A percentile compares a stretch with the other conserved stretches of the same genome.
Evolutionary conservation across 2,888 invertebrate species (phyloP).

Genomic region (Imbricaverruca yamaguchii): DNA sequence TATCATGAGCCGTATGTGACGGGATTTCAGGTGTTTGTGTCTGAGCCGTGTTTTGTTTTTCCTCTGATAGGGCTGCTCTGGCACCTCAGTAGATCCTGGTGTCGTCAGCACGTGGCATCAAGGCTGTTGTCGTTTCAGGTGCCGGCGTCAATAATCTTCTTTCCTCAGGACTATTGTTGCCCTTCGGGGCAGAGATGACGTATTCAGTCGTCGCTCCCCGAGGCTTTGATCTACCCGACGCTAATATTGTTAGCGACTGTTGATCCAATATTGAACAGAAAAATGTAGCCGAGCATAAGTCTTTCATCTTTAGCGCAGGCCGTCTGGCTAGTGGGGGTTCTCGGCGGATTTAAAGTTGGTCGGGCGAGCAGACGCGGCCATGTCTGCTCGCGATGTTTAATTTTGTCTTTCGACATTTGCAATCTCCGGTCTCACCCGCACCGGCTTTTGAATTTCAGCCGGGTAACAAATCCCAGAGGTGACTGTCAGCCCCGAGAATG

Average conservation of each 20-base stretch:
- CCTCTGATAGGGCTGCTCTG: no score
- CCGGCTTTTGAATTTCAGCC: neutral
- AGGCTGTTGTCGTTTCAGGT: no score
- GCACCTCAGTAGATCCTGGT: no score
- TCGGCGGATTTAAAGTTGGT: neutral
- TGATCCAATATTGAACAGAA: neutral
- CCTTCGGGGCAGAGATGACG: no score
- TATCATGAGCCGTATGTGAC: no score
- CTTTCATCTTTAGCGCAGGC: neutral
- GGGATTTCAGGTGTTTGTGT: no score
- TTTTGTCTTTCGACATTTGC: neutral
- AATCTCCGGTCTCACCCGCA: neutral
- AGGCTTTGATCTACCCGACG: neutral
- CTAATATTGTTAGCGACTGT: neutral
- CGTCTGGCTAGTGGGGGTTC: neutral
- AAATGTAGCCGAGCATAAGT: neutral
- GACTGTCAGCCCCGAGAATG: neutral
- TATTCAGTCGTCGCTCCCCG: neutral
- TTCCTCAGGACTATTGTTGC: no score
- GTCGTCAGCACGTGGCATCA: no score
- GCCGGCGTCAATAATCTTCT: no score
- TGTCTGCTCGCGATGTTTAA: slow-evolving; percentile 2
- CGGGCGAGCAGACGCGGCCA: neutral
- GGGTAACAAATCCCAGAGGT: neutral
- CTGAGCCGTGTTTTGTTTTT: no score